These are phyloP conservation scores for Mimumesa dahlbomi DNA, from an alignment of 2,888 invertebrate genomes.

Conservation along the genomic window DNA sequence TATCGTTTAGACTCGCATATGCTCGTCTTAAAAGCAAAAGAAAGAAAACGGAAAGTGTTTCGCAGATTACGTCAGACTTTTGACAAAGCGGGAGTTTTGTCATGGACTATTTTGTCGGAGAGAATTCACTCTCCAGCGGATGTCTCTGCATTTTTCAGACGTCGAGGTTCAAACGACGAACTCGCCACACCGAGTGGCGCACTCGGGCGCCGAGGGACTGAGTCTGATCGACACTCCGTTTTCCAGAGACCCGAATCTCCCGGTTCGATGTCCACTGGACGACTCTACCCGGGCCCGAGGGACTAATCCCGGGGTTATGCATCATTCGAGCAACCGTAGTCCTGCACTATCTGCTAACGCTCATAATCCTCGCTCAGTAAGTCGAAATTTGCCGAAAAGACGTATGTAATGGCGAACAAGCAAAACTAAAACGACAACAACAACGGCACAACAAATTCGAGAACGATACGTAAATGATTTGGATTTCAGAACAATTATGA, in stretches of 20 bases:
- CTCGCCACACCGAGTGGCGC: constrained; percentile 76
- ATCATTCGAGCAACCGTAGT: constrained; percentile 64
- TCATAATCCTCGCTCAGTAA: constrained; percentile 75
- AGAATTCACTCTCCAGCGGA: constrained; percentile 49
- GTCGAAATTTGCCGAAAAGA: constrained; percentile 37
- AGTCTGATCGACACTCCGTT: constrained; percentile 79
- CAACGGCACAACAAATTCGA: too few relatives aligned
- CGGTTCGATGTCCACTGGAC: constrained; percentile 74
- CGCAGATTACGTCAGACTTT: constrained; percentile 40
- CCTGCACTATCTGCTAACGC: constrained; percentile 66
- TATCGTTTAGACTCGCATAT: too few relatives aligned
- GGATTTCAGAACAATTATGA: constrained; percentile 79
- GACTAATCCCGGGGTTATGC: constrained; percentile 59
- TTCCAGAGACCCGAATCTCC: constrained; percentile 78
- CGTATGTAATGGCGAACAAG: too few relatives aligned
- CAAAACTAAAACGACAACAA: too few relatives aligned
- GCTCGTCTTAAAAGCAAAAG: too few relatives aligned
- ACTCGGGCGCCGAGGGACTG: constrained; percentile 70
- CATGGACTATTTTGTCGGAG: too few relatives aligned
- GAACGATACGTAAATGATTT: too few relatives aligned
- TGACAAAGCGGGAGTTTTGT: too few relatives aligned
- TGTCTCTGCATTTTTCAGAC: constrained; percentile 72
- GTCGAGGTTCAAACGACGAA: constrained; percentile 79
- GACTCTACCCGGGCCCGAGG: constrained; percentile 60
- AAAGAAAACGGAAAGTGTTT: too few relatives aligned